Base-by-base conservation (phyloP, 30 jellyfish, hydroid and myxozoan genomes). In the Cassiopea xamachana region DNA sequence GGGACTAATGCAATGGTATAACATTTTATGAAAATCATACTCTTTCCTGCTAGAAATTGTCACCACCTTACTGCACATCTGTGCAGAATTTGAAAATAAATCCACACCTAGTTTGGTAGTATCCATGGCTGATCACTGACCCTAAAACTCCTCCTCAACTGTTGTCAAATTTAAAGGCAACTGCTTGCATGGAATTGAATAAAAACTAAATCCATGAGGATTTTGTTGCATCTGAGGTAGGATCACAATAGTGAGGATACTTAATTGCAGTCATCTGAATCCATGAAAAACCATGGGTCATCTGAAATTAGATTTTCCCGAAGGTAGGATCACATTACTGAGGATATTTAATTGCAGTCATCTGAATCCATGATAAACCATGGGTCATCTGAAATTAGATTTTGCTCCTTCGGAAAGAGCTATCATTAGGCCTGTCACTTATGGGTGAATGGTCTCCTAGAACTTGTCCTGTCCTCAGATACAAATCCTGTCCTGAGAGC, bases 401-500 rank as follows among this genome's bases (percentile, higher is more conserved):
- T 61, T 48, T 81, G 89, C 89, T 81, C 89, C 89, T 62, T 61
- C 69, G 48, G 69, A 47, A 61, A 46, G 61, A 67, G 89, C 74
- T 64, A 44, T 82, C 90, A 79, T 82, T 82, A 82, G 47, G 75
- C 87, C 87, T 78, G 87, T 78, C 87, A 49, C 39, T 82, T 67
- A 58, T 49, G 48, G 81, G 89, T 9, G 68, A 69, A n/a, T 51
- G 85, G 78, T 77, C 27, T 48, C 71, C 79, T 27, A 51, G 46
- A 49, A 49, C 87, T 18, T 59, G 81, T 85, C 85, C 81, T 10
- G 87, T 85, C 87, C 80, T 48, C 71, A 51, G 93, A 48, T 79
- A 80, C 72, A 75, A 79, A 27, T 77, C 89, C 92, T 59, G 75
- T 87, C 89, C 94, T 62, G 89, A 58, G 70, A 50, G 77, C 43